Base-by-base conservation (phyloP, 2,113 vertebrate genomes). In the Seriola dumerili region DNA sequence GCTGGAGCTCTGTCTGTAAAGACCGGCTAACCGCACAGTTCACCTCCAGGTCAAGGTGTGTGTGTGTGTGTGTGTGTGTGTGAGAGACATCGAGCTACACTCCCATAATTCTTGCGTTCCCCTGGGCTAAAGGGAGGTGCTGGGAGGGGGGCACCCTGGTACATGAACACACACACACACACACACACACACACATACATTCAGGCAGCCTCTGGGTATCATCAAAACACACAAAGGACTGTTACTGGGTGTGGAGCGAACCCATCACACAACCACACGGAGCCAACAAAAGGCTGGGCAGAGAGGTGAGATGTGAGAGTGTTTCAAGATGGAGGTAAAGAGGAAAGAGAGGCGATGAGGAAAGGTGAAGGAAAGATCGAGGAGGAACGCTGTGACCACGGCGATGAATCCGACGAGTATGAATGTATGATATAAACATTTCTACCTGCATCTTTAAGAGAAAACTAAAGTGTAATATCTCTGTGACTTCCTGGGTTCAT, bases 141-240 rank as follows among this genome's bases (percentile, higher is more conserved):
- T 65, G 69, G 59, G 38, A 78, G 71, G 62, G 67, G 72, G 69
- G 66, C 25, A 81, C 4, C 19, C 25, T 54, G 67, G 68, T 73
- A 38, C 69, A 54, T 8, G 1, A 32, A 80, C 29, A 58, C 62
- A 59, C 16, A 50, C 44, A 40, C 70, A 68, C 36, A 48, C 55
- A 67, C 62, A 66, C 16, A 50, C 44, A 40, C 63, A 70, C 69
- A 71, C 54, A 58, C 52, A 72, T 74, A 80, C 29, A 58, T 36
- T 29, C 69, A 78, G 17, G 9, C 61, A 61, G 81, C 80, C 80
- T 90, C 88, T 70, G 84, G 88, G 83, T 85, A 82, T 86, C 85
- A 84, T 88, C 84, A 83, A 65, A 61, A 75, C 72, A 87, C 76
- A 91, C 88, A 91, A 85, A 89, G 59, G 76, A 58, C 55, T 32